phyloP scores from a whole-genome alignment of 2,888 invertebrate genomes.

The Platypus cylindrus region DNA sequence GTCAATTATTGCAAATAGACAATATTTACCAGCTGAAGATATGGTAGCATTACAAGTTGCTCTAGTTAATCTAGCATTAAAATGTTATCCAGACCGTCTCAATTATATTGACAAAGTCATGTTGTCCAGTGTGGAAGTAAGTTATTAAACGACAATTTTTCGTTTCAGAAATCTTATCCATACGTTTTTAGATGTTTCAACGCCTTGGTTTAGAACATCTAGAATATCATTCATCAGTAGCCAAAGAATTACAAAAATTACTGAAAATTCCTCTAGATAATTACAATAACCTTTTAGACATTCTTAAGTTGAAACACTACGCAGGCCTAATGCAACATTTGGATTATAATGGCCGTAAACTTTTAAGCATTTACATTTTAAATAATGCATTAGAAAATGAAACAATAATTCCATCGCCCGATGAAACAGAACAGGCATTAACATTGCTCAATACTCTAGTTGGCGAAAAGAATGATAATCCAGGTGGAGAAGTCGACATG shows the following conservation, averaged over 20 bases:
- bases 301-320: conserved; percentile 79
- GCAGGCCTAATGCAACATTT: conserved; percentile 57
- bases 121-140: conserved; percentile 63
- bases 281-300: conserved; percentile 81
- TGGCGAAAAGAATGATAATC: conserved; percentile 66
- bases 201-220: conserved; percentile 73
- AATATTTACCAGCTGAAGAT: conserved; percentile 92
- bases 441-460: conserved; percentile 73
- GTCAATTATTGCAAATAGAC: conserved; percentile 83
- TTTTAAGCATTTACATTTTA: conserved; percentile 74
- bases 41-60: conserved; percentile 92
- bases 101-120: conserved; percentile 94
- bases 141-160: too few species aligned
- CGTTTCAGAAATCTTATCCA: not conserved
- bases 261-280: conserved; percentile 90
- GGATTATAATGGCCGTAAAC: conserved; percentile 49
- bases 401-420: conserved; percentile 73
- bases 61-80: conserved; percentile 84
- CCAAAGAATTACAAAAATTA: conserved; percentile 84
- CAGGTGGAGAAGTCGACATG: conserved; percentile 51
- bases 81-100: conserved; percentile 89
- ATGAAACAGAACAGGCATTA: conserved; percentile 54
- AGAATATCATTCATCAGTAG: conserved; percentile 70
- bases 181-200: conserved; percentile 49
- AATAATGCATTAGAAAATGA: conserved; percentile 85